Percentiles rank a stretch among this genome's conserved stretches.
Conservation (phyloP, 1,140 invertebrate genomes). For the Muscidifurax raptorellus region DNA sequence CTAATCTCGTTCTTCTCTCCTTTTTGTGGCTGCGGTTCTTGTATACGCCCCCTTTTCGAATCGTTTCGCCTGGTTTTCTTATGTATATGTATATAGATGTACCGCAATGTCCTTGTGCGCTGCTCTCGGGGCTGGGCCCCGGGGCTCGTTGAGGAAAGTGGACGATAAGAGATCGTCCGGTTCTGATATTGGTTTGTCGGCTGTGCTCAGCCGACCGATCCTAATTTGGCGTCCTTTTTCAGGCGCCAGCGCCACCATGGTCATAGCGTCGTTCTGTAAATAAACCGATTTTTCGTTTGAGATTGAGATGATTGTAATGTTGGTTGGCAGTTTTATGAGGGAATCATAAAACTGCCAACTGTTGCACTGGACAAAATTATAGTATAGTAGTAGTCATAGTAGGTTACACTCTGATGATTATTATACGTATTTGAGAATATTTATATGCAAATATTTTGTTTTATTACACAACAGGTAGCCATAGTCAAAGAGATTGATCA, state of each 20-base stretch:
- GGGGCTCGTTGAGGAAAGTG: not conserved
- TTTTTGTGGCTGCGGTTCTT: not conserved
- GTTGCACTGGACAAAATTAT: not conserved
- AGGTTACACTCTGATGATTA: too few relatives aligned
- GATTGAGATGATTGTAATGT: not conserved
- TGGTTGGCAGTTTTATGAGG: too few relatives aligned
- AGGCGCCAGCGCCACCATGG: conserved; percentile 50
- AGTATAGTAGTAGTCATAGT: too few relatives aligned
- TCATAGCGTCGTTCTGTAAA: conserved; percentile 63
- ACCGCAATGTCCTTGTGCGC: conserved; percentile 32
- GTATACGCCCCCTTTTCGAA: not conserved
- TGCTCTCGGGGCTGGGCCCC: not conserved
- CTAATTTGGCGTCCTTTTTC: conserved; percentile 35
- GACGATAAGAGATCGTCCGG: not conserved
- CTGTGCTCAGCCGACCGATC: conserved; percentile 4
- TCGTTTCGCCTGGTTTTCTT: not conserved
- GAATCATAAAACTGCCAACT: too few relatives aligned
- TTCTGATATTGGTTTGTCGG: not conserved
- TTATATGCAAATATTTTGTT: too few relatives aligned
- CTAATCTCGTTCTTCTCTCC: not conserved
- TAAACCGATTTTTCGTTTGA: conserved; percentile 35
- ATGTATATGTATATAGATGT: not conserved
- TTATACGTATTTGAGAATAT: too few relatives aligned
- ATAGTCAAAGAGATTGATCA: too few relatives aligned
- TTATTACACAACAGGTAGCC: too few relatives aligned